Evolutionary conservation across 2,113 vertebrate genomes (phyloP), one percentile per base, ranked within the genome.

Genomic region (Solea solea): DNA sequence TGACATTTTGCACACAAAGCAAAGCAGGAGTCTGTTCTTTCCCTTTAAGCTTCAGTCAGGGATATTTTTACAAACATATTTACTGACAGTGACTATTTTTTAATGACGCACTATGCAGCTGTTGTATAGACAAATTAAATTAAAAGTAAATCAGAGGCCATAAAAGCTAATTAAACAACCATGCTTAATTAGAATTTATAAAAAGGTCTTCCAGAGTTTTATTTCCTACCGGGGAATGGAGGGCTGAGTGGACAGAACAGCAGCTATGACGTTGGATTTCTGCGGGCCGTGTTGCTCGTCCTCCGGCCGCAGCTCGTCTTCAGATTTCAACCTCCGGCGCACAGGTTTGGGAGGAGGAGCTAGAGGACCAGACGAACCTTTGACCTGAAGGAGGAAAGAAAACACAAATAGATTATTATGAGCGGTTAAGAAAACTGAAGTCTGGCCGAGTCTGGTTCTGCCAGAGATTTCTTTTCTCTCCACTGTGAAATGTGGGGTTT

Each of bases 281-380:
- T 96, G 97, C 2, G 95, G 90, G 70, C 94, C 95, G 46, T 95
- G 96, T 78, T 96, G 96, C 88, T 98, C 97, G 21, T 91, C 91
- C 83, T 99, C 97, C 2, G 96, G 96, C 85, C 94, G 93, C 15
- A 99, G 93, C 76, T 98, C 98, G 78, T 99, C 98, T 88, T 99
- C 98, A 7, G 98, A 99, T 91, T 99, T 98, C 93, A 98, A 94
- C 89, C 97, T 95, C 84, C 98, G 95, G 55, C 97, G 95, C 58
- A 98, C 92, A 54, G 97, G 97, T 90, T 99, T 99, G 64, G 97
- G 97, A 44, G 98, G 98, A 70, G 98, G 98, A 80, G 96, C 98
- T 82, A 98, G 93, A 4, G 97, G 96, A 15, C 91, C 91, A 0
- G 96, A 95, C 15, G 95, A 95, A 69, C 93, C 94, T 93, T 98